Base-by-base conservation (phyloP, 2,888 invertebrate genomes). In the Cylindroiulus punctatus region DNA sequence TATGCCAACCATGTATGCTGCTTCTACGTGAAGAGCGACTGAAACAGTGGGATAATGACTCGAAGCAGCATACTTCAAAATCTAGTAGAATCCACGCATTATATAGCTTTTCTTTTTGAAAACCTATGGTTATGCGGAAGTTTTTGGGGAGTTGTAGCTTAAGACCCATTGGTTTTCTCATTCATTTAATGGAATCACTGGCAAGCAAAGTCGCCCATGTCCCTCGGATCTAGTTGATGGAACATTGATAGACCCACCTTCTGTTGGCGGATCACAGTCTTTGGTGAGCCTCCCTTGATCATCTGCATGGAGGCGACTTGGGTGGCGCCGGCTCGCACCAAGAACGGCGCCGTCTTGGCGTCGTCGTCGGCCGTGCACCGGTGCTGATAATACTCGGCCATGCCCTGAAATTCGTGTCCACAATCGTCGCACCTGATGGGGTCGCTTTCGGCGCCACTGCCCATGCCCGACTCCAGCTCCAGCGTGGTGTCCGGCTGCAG, bases 351-450 rank as follows among this genome's bases (percentile, higher is more conserved):
- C 22, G 84, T 52, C 32, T 19, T n/a, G 22, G 22, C 22, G 40
- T 82, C 82, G 32, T 82, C 82, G 7, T 82, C 82, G 4, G 32
- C 82, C 10, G 44, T 57, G 76, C 86, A 86, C n/a, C 84, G 57
- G 76, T 86, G 86, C 22, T 86, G 84, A 57, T 84, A 86, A 40
- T 86, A 86, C 26, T 86, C 86, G 19, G 84, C 86, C 84, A 86
- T 86, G 26, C 57, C 57, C 30, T 42, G 84, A 84, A 84, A 86
- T 84, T 82, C 86, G 81, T 81, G 81, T 81, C 76, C 87, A 81
- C 85, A 86, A n/a, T 86, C 86, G 52, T 86, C 86, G 86, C 86
- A 86, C n/a, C 86, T 26, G 84, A 86, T 84, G 42, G 87, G 83
- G 44, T 86, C 87, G 40, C 86, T 87, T 52, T 85, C 87, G 22